Base-by-base conservation (phyloP, 2,797 vertebrate genomes). In the Ceryle rudis region DNA sequence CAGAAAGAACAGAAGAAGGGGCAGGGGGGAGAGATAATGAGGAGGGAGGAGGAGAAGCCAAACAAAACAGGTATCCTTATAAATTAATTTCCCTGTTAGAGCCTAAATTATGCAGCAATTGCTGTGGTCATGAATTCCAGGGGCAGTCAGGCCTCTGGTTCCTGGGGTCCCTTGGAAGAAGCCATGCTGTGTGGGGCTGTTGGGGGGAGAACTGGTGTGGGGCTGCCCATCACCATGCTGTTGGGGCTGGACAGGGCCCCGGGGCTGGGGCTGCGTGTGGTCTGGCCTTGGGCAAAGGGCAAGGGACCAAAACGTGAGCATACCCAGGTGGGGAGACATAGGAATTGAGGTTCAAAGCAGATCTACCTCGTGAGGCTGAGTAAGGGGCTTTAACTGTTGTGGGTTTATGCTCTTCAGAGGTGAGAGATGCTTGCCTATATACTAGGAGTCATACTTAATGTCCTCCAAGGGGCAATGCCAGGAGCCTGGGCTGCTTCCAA, bases 141-240 rank as follows among this genome's bases (percentile, higher is more conserved):
- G n/a, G 21, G 14, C 28, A 29, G 41, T 22, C 0, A 0, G 33
- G 51, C 12, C 62, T 22, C 57, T 0, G 0, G 10, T 58, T 74
- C 25, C 62, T 2, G 1, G 21, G 9, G 2, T 69, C 39, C 28
- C 55, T 88, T 0, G 2, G 10, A 78, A n/a, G 49, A 13, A 46
- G 14, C 23, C 0, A 6, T n/a, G 21, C 28, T 47, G 29, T 1
- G 9, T 8, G 81, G 42, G 42, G 42, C 29, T 2, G 41, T 31
- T 0, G 4, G 10, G 8, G 7, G 21, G 13, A 65, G 26, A 0
- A 3, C 66, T 3, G 5, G 10, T 2, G 3, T 0, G 5, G 14
- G 7, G 31, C 11, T 60, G 64, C 54, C 44, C 64, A 77, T 77
- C 78, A 47, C 58, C 1, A 4, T 57, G 61, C n/a, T 54, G 29